Evolutionary conservation across 2,888 invertebrate species (phyloP), one percentile per base, ranked within the genome.

Genomic region (Cylindroiulus punctatus): DNA sequence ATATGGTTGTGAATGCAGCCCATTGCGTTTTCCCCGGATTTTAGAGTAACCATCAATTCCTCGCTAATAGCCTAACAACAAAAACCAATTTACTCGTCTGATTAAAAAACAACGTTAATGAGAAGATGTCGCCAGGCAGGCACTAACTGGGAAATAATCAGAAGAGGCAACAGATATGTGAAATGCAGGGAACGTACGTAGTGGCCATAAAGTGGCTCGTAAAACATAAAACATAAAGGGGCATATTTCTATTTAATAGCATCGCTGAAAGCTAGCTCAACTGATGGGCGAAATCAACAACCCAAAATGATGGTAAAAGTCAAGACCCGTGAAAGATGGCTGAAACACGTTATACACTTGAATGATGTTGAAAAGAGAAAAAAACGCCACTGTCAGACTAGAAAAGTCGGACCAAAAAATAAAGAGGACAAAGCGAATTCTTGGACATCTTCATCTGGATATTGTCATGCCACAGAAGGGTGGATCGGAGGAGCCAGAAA

Each of bases 261-360:
- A 65, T 65, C 65, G 65, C 65, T 65, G 65, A 65, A 65, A 65
- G 65, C 65, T 65, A 65, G 65, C 65, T 65, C 65, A 65, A 65
- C 65, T 65, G 65, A 65, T 65, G 26, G 26, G 26, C 22, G 65
- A 65, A 65, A 65, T 65, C 65, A 65, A 65, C 65, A 65, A 65
- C 65, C 65, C 65, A 65, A 65, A 65, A 65, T 65, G 65, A 65
- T 65, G 65, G 65, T 65, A 65, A 65, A 65, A 65, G 65, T 65
- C 65, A 65, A 65, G 65, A 65, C 65, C 65, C 65, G 65, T 65
- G 65, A 65, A 65, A 65, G 65, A 65, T 65, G 65, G 65, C 19
- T 65, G 65, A 65, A 65, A 65, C 65, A 65, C 19, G 65, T 65
- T 65, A 65, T 65, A 65, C 65, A 65, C 65, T 65, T 65, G 65